Percentiles rank a stretch among this genome's conserved stretches.
phyloP scores from a whole-genome alignment of 2,113 vertebrate species.

The Alligator sinensis region DNA sequence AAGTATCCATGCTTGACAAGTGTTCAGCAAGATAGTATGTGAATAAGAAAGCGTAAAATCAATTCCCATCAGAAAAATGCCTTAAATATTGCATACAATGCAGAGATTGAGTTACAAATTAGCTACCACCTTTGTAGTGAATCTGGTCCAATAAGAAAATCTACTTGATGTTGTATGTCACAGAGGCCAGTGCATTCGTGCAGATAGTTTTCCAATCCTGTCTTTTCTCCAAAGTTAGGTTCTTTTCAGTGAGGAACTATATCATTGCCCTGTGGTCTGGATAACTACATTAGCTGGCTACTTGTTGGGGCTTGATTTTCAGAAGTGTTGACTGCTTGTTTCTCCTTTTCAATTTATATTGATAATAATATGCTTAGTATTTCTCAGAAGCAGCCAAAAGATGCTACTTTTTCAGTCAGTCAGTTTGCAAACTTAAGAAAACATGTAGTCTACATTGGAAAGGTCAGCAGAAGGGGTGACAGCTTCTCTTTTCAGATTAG shows the following conservation, averaged over 20 bases:
- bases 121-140: background rate
- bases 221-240: background rate
- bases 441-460: background rate
- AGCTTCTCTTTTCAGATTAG: background rate
- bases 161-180: background rate
- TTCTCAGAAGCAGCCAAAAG: background rate
- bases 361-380: background rate
- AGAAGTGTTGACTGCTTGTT: background rate
- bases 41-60: background rate
- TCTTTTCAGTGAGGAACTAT: background rate
- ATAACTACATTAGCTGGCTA: background rate
- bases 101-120: background rate
- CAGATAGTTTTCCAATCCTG: background rate
- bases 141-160: slow-evolving; percentile 3
- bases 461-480: background rate
- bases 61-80: background rate
- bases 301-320: background rate
- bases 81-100: background rate
- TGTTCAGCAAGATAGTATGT: background rate
- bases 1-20: background rate
- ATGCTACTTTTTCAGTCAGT: background rate
- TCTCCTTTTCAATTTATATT: background rate
- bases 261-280: background rate
- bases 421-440: background rate
- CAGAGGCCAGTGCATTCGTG: background rate